Base-by-base conservation (phyloP, 2,888 invertebrate genomes). In the Synanthedon myopaeformis region DNA sequence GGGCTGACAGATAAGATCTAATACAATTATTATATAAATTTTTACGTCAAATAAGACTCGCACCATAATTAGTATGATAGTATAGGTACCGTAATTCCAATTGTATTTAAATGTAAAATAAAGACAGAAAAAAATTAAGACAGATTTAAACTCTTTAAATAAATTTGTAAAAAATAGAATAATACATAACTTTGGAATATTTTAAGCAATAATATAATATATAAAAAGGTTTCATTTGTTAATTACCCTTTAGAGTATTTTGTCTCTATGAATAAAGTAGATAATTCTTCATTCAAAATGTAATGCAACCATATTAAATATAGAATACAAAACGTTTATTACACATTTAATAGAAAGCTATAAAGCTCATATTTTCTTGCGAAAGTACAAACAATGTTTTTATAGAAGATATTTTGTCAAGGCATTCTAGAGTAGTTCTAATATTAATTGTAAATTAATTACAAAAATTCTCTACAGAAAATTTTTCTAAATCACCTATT, bases 11-110 rank as follows among this genome's bases (percentile, higher is more conserved):
- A 59, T 61, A 56, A 59, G 58, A 62, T 60, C 58, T 57, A 59
- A 56, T 54, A 57, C 45, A 45, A 49, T 51, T 61, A 57, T 57
- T 59, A 54, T 55, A 58, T 54, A 54, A 55, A 57, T 58, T 57
- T 69, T 69, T 58, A 49, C 45, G 49, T 70, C 72, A 77, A 78
- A 76, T 3, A n/a, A 45, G n/a, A 45, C n/a, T 45, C 61, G 80
- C 82, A 82, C 81, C 80, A 75, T 67, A 64, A 59, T 59, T 60
- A 61, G 45, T 14, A 13, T 45, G n/a, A 45, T 45, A 45, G 6
- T n/a, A 45, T 45, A 45, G 82, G 81, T 85, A 83, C 82, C 74
- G 74, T 76, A 74, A 64, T 60, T 65, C 58, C 59, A 35, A 35
- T 35, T 35, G 8, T 10, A 35, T 35, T 35, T 35, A 35, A 6